Evolutionary conservation across 2,888 invertebrate genomes (phyloP), one percentile per base, ranked within the genome.

Genomic region (Eumacrocentrus americanus): DNA sequence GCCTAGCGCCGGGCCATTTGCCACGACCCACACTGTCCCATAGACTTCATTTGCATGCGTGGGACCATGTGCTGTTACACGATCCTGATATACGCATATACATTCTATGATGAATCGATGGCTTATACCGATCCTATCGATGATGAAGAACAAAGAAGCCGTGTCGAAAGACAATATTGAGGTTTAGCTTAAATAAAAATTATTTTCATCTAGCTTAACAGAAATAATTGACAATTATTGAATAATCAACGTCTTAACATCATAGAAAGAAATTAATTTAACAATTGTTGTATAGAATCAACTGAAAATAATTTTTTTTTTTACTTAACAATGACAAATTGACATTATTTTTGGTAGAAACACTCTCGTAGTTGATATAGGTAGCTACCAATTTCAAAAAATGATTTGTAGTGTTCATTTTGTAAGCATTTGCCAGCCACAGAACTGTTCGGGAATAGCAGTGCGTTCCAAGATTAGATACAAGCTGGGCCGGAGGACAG

Each of bases 31-130:
- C 42, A 42, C 42, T 18, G 5, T 16, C 20, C 3, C n/a, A 16
- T 16, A 18, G 9, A 20, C 20, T 42, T 16, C 38, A 12, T 14
- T 40, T 40, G 1, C 2, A 42, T 42, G 14, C 20, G 16, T 42
- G n/a, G n/a, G n/a, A n/a, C n/a, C 3, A 42, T 18, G 42, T 20
- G 42, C 20, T 16, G 42, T 16, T 42, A 42, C 20, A 18, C 11
- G 9, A 42, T 42, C 20, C 20, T 42, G 20, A 18, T 18, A 42
- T 42, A 16, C 20, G 20, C 16, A 52, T 52, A 12, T 38, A 38
- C 40, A 38, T 38, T 38, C 14, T 38, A 52, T 52, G 52, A 40
- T 52, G 14, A 22, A 38, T 40, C 29, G 25, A 52, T 52, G 11
- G 23, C 11, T 52, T 35, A 52, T 37, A 14, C 11, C 18, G 16